These are phyloP conservation scores for Lathamus discolor DNA, from an alignment of 2,113 vertebrate species.

Conservation along the genomic window DNA sequence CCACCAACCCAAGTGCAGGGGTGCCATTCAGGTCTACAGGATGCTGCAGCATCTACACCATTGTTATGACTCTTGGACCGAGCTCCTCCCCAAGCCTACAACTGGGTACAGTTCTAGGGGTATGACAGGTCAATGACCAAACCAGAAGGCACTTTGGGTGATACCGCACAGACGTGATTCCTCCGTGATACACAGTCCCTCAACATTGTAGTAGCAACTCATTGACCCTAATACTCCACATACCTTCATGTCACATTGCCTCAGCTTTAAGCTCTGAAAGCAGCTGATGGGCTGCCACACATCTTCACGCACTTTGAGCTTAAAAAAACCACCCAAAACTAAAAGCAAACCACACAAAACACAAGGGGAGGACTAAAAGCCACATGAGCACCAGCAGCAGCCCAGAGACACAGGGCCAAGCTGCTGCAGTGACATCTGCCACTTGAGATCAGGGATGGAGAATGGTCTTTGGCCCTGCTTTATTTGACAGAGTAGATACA, in stretches of 20 bases:
- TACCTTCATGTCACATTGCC: neutral
- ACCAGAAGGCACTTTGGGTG: neutral
- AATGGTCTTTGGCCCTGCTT: neutral
- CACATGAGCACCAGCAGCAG: neutral
- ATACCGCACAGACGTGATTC: neutral
- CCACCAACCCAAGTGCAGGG: neutral
- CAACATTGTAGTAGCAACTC: neutral
- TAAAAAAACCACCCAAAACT: neutral
- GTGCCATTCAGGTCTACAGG: neutral
- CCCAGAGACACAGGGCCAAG: neutral
- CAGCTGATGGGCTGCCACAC: neutral
- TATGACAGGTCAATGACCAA: neutral
- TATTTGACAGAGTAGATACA: neutral
- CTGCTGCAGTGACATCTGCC: neutral
- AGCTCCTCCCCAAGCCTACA: neutral
- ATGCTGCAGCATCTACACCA: neutral
- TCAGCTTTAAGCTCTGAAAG: neutral
- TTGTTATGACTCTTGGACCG: neutral
- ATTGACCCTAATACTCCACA: fast-evolving
- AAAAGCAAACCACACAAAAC: neutral
- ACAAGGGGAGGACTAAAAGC: neutral
- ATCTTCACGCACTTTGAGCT: neutral
- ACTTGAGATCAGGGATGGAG: neutral
- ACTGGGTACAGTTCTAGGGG: neutral
- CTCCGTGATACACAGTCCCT: neutral